phyloP scores from a whole-genome alignment of 2,888 invertebrate species.

The Phytoseiulus persimilis region DNA sequence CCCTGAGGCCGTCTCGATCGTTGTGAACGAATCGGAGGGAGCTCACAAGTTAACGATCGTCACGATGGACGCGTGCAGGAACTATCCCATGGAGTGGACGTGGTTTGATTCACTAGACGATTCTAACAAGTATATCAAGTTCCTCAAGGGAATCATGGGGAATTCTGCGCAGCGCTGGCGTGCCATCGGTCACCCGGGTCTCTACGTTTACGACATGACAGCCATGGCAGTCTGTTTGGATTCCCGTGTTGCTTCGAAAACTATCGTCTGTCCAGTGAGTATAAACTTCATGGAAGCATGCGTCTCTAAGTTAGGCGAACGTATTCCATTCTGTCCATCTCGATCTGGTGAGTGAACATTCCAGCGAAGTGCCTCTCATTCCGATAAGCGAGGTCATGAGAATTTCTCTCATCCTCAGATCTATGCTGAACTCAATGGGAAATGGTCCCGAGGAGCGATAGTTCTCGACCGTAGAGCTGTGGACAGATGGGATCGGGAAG shows the following conservation, averaged over 20 bases:
- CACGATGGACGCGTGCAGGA: slow-evolving; percentile 5
- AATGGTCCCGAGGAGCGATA: not conserved
- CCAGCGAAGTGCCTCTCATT: too few species aligned
- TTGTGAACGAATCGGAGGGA: slow-evolving; percentile 37
- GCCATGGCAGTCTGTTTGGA: not conserved
- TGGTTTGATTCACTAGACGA: not conserved
- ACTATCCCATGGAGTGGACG: not conserved
- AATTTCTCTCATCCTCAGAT: not conserved
- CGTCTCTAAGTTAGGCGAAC: too few species aligned
- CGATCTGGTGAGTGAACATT: not conserved
- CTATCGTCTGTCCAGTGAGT: slow-evolving; percentile 7
- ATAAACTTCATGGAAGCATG: too few species aligned
- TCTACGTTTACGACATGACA: slow-evolving; percentile 11
- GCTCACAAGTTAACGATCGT: slow-evolving; percentile 14
- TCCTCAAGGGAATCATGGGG: not conserved
- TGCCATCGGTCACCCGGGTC: not conserved
- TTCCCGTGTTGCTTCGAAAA: not conserved
- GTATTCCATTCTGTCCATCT: too few species aligned
- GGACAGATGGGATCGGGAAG: not conserved
- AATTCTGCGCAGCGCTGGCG: not conserved
- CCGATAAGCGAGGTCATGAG: not conserved
- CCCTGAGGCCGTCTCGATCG: slow-evolving; percentile 40
- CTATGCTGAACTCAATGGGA: not conserved
- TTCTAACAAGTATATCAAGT: not conserved
- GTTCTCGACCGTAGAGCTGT: not conserved